A percentile compares a stretch with the other conserved stretches of the same genome.
These are phyloP conservation scores for Babylonia areolata DNA, from an alignment of 1,140 invertebrate species.

Conservation along the genomic window DNA sequence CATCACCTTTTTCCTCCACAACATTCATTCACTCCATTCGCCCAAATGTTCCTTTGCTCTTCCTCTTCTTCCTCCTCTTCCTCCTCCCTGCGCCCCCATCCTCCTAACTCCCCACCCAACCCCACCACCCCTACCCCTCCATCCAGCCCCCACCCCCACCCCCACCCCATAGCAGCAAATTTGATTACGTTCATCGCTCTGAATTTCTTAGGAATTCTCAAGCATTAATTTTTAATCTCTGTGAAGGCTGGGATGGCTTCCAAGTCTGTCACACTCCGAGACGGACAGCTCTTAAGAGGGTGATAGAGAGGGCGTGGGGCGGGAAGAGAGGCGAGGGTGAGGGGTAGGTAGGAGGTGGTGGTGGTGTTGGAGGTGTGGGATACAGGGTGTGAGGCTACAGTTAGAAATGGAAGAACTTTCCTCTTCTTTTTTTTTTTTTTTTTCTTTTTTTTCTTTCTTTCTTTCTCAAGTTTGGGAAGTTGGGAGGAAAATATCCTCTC, in stretches of 20 bases:
- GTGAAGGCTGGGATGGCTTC: constrained; percentile 23
- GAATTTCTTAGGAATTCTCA: constrained; percentile 47
- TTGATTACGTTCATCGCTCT: constrained; percentile 44
- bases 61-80: not conserved
- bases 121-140: not conserved
- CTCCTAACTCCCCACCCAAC: not conserved
- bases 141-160: not conserved
- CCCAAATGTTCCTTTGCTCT: no score
- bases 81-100: not conserved
- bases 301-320: not conserved
- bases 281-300: constrained; percentile 31
- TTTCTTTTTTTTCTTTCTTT: no score
- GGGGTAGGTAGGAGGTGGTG: not conserved
- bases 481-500: not conserved
- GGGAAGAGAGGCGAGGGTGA: not conserved
- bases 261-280: constrained; percentile 34
- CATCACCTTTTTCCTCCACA: not conserved
- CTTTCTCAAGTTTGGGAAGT: no score
- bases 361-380: not conserved
- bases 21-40: not conserved
- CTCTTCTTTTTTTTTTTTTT: no score
- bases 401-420: not conserved
- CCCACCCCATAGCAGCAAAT: constrained; percentile 37
- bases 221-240: constrained; percentile 50
- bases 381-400: no score